These are phyloP conservation scores for Pseudomyrmex sp. DNA, from an alignment of 1,140 invertebrate species.

Conservation along the genomic window DNA sequence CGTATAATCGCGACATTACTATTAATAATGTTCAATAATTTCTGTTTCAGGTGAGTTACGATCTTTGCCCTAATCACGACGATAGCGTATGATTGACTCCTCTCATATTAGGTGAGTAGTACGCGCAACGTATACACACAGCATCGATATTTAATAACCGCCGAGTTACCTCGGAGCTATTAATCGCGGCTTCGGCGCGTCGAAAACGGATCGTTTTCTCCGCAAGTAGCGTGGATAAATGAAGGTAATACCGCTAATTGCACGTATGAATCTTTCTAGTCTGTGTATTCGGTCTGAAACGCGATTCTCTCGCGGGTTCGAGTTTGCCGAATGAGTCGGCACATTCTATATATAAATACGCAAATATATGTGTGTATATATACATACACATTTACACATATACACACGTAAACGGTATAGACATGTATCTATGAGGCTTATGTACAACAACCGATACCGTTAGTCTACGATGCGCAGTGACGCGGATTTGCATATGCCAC, in stretches of 20 bases:
- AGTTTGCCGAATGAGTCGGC: background rate
- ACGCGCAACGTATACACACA: background rate
- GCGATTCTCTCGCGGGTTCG: slow-evolving; percentile 26
- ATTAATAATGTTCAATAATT: slow-evolving; percentile 31
- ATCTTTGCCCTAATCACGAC: slow-evolving; percentile 30
- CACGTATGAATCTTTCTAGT: slow-evolving; percentile 22
- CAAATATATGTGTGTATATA: background rate
- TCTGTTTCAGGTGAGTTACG: slow-evolving; percentile 43
- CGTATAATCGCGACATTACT: slow-evolving; percentile 26
- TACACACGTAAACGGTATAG: no score
- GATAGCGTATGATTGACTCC: slow-evolving; percentile 47
- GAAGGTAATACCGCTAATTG: slow-evolving; percentile 35
- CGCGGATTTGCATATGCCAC: slow-evolving; percentile 46
- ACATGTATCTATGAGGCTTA: slow-evolving; percentile 22
- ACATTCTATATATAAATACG: background rate
- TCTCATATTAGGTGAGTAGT: slow-evolving; percentile 40
- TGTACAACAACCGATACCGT: slow-evolving; percentile 42
- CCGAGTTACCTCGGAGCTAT: slow-evolving; percentile 20
- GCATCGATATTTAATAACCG: slow-evolving; percentile 47
- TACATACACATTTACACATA: background rate
- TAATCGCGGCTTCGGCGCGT: slow-evolving; percentile 22
- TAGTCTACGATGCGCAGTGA: slow-evolving; percentile 35
- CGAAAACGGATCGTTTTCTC: slow-evolving; percentile 34
- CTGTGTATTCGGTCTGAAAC: slow-evolving; percentile 9
- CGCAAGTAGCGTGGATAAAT: slow-evolving; percentile 45